Evolutionary conservation across 2,888 invertebrate species (phyloP).

Genomic region (Limulus polyphemus): DNA sequence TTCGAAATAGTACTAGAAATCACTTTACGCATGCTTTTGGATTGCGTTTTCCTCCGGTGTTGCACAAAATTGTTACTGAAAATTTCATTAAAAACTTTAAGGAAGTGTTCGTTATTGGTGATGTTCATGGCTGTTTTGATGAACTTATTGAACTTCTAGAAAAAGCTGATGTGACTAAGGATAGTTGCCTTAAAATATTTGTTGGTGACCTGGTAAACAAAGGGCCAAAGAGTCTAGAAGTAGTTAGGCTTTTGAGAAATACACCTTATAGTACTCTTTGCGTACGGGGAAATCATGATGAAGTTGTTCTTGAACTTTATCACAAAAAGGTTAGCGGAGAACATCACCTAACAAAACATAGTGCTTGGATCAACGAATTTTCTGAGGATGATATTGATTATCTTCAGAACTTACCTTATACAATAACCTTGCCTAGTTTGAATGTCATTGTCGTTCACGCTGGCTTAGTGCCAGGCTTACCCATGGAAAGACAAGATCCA

Average conservation of each 20-base stretch:
- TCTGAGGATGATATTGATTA: constrained; percentile 31
- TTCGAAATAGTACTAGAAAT: constrained; percentile 4
- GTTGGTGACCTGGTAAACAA: constrained; percentile 37
- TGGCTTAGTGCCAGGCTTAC: constrained; percentile 33
- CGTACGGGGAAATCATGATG: constrained; percentile 36
- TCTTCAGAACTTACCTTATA: constrained; percentile 34
- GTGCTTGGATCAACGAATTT: constrained; percentile 32
- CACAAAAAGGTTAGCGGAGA: constrained; percentile 19
- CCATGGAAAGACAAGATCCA: constrained; percentile 29
- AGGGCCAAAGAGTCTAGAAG: constrained; percentile 34
- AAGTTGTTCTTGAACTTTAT: constrained; percentile 30
- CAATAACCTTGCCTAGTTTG: constrained; percentile 33
- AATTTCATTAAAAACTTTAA: constrained; percentile 27
- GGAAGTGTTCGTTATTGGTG: constrained; percentile 35
- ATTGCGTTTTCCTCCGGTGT: constrained; percentile 16
- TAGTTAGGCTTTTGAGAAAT: constrained; percentile 27
- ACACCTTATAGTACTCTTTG: constrained; percentile 22
- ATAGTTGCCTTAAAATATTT: constrained; percentile 27
- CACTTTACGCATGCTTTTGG: constrained; percentile 8
- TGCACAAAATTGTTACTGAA: constrained; percentile 23
- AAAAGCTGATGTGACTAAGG: constrained; percentile 20
- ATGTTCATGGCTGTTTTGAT: constrained; percentile 37
- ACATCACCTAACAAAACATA: constrained; percentile 26
- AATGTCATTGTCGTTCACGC: constrained; percentile 35
- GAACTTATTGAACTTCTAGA: constrained; percentile 32